Evolutionary conservation across 2,113 vertebrate species (phyloP), one percentile per base, ranked within the genome.

Genomic region (Symphodus melops): DNA sequence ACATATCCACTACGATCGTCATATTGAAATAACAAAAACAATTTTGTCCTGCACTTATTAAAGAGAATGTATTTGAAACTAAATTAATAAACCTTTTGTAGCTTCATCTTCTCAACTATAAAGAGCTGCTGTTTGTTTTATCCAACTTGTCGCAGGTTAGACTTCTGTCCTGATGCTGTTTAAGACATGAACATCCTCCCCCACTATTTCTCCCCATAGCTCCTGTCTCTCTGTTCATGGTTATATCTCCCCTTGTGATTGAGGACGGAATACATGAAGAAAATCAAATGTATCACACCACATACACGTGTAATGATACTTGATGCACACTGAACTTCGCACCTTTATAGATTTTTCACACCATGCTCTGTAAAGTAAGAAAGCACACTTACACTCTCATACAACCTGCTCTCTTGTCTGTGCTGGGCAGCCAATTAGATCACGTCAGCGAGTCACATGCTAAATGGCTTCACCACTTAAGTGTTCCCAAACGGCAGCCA

Each of bases 381-480:
- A 48, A 10, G 61, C 17, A 63, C 55, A 8, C 21, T 58, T 62
- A 72, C 19, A 58, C 56, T 19, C 46, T 37, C 64, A 72, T 54
- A 60, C 53, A 48, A 70, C 11, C 71, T 61, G 19, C 3, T 76
- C 42, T 62, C 4, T 55, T 79, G 67, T 52, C 77, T 74, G 66
- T 79, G n/a, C 20, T 9, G 56, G 64, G 73, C 33, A 65, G 82
- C 87, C 79, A 83, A 83, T 78, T 60, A 87, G 73, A 82, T 88
- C 61, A 85, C 2, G 51, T 74, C 16, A 39, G 53, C 61, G 66
- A 87, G 83, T 71, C 8, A 48, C 71, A 46, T 79, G 75, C 61
- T 64, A 83, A 90, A 86, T 82, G 86, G 83, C 85, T 84, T 85
- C 14, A 83, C 67, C 78, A 80, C 87, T 86, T 71, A 84, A 83